Evolutionary conservation across 2,113 vertebrate species (phyloP), one percentile per base, ranked within the genome.

Genomic region (Pomatorhinus ruficollis): DNA sequence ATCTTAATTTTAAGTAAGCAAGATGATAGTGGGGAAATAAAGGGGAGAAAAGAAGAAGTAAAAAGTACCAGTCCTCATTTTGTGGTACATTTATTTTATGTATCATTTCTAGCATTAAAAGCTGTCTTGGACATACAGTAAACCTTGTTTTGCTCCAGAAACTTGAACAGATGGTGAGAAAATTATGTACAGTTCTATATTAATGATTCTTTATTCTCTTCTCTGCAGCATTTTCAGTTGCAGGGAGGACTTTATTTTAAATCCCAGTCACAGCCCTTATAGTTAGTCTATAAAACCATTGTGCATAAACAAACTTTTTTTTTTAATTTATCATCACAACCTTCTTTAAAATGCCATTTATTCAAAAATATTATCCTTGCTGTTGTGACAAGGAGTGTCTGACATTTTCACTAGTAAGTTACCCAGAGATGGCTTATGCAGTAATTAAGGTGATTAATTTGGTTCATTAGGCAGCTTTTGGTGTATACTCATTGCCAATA

Each of bases 161-260:
- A 65, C 53, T 90, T 60, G 65, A 89, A 68, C 88, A 96, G 95
- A 94, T 94, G 89, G 88, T 80, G 70, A 94, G 71, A 57, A 95
- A 94, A 86, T 63, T 87, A 88, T 87, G 76, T 93, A 63, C 76
- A 74, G 28, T 83, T 89, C 59, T 92, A 83, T 93, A 87, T 85
- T 84, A 60, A 83, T 69, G 65, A 18, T 54, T 83, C 71, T 84
- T 84, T 81, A 39, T 71, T 92, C 23, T 84, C 18, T 83, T 85
- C 47, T 54, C 28, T 93, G 53, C 69, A 92, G 39, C 42, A 14
- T 84, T 81, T 94, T 88, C 63, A 72, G 24, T 80, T 74, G 64
- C 30, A 90, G 39, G 47, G 59, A 90, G 19, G 19, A 28, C 8
- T 53, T 37, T 44, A 37, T 57, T n/a, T 74, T 5, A 4, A 39